Evolutionary conservation across 2,888 invertebrate genomes (phyloP).

Genomic region (Chrysina gloriosa): DNA sequence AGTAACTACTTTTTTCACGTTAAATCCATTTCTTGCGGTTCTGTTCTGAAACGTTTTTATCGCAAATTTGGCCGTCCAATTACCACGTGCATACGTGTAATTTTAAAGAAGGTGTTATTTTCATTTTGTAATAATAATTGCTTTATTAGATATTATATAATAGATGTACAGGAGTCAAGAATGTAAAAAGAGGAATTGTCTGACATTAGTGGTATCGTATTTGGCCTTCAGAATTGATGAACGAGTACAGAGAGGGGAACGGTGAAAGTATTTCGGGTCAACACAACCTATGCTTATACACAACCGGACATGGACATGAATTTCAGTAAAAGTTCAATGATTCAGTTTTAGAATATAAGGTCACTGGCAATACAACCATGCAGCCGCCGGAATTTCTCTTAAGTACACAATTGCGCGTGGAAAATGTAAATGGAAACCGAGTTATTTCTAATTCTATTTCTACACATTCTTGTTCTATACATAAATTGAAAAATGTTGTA

Average conservation of each 20-base stretch:
- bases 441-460: not conserved
- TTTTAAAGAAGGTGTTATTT: no score
- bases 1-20: no score
- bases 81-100: no score
- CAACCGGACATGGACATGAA: slow-evolving; percentile 33
- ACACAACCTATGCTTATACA: not conserved
- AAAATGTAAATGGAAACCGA: not conserved
- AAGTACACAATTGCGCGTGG: not conserved
- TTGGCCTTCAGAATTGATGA: slow-evolving; percentile 35
- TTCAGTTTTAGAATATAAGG: slow-evolving; percentile 38
- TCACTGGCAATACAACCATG: slow-evolving; percentile 1
- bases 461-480: not conserved
- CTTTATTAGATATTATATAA: no score
- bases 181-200: not conserved
- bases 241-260: not conserved
- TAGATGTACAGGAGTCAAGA: no score
- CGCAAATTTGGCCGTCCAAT: no score
- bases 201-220: not conserved
- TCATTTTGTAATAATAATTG: no score
- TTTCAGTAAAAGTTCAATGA: slow-evolving; percentile 39
- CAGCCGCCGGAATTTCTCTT: slow-evolving; percentile 23
- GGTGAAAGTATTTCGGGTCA: slow-evolving; percentile 46
- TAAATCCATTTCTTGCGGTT: no score
- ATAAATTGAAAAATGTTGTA: no score
- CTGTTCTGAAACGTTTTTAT: no score